These are phyloP conservation scores for Physeter macrocephalus DNA, from an alignment of 2,113 vertebrate genomes.

Conservation along the genomic window DNA sequence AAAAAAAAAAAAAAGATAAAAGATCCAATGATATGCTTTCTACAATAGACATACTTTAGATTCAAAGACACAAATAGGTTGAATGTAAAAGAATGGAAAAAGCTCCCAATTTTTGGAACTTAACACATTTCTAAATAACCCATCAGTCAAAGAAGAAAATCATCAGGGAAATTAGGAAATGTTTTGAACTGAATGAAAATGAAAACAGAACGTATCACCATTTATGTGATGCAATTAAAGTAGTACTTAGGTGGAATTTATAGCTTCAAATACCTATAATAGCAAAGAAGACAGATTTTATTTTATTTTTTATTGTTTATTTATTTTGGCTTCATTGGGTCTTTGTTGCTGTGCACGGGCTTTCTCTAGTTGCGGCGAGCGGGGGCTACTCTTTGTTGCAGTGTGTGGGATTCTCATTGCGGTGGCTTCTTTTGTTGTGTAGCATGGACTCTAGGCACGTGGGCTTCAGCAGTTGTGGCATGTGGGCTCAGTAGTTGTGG, in stretches of 20 bases:
- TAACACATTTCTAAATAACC: background rate
- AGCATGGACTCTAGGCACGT: too few relatives aligned
- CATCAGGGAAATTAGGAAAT: background rate
- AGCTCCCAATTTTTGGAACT: background rate
- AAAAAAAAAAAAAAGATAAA: background rate
- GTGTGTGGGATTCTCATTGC: too few relatives aligned
- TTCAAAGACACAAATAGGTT: background rate
- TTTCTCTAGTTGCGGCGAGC: too few relatives aligned
- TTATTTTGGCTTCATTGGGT: too few relatives aligned
- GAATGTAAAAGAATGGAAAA: background rate
- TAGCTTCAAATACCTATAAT: background rate
- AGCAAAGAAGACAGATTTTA: background rate
- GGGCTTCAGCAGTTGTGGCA: too few relatives aligned
- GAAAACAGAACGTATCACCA: background rate
- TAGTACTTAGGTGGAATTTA: background rate
- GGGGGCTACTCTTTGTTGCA: too few relatives aligned
- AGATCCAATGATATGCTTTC: background rate
- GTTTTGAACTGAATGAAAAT: background rate
- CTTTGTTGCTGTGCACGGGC: too few relatives aligned
- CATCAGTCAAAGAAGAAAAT: background rate
- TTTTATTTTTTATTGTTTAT: too few relatives aligned
- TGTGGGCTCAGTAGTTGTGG: too few relatives aligned
- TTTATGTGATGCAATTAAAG: background rate
- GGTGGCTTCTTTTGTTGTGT: too few relatives aligned
- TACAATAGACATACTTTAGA: too few relatives aligned